These are phyloP conservation scores for Cyphomyrus discorhynchus DNA, from an alignment of 2,113 vertebrate species.

Conservation along the genomic window DNA sequence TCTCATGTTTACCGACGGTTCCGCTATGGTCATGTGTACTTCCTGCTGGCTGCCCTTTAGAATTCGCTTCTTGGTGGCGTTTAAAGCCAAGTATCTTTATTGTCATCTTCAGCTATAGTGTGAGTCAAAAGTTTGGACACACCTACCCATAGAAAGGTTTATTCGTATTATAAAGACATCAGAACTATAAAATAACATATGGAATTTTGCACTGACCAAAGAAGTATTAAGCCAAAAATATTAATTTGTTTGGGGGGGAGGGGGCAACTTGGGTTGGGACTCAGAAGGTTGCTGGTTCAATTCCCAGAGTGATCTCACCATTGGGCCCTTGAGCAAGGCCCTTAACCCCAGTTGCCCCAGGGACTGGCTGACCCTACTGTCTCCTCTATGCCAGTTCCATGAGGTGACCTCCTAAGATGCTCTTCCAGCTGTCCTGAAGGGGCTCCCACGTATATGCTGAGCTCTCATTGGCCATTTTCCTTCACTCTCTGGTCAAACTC, in stretches of 20 bases:
- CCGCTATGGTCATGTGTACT: background rate
- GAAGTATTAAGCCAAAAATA: background rate
- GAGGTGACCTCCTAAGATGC: background rate
- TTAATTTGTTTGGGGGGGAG: background rate
- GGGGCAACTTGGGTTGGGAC: background rate
- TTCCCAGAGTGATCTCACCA: background rate
- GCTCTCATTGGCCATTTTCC: background rate
- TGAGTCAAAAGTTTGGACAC: background rate
- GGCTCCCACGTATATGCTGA: background rate
- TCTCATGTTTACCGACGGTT: background rate
- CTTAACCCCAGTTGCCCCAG: background rate
- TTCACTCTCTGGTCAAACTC: background rate
- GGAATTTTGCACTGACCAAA: background rate
- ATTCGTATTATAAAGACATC: background rate
- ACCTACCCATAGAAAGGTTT: background rate
- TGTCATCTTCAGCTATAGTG: background rate
- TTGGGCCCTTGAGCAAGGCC: background rate
- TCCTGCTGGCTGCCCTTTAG: background rate
- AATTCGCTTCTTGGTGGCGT: background rate
- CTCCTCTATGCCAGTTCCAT: background rate
- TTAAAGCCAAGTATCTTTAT: background rate
- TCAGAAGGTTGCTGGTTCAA: background rate
- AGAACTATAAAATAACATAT: background rate
- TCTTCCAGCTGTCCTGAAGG: background rate
- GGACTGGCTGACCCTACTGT: background rate